A percentile compares a stretch with the other conserved stretches of the same genome.
phyloP scores from a whole-genome alignment of 2,888 invertebrate genomes.

The Digitonthophagus gazella region DNA sequence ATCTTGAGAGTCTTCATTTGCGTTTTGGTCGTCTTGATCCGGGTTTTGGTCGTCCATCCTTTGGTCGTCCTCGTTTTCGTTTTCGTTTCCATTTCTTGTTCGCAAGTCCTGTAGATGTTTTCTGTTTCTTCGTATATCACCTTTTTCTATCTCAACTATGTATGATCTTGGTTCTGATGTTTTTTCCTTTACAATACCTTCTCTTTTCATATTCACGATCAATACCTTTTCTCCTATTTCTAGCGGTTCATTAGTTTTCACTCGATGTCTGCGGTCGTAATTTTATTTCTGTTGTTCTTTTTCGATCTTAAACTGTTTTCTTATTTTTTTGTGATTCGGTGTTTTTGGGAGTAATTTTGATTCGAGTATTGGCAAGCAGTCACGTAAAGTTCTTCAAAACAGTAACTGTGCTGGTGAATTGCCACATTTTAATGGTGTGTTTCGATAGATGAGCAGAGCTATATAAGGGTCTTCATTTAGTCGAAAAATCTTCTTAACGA shows the following conservation, averaged over 20 bases:
- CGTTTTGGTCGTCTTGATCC: no score
- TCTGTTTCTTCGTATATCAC: background rate
- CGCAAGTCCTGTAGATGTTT: no score
- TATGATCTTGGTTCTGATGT: background rate
- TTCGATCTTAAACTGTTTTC: constrained; percentile 1
- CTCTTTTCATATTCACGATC: constrained; percentile 1
- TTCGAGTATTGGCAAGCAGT: no score
- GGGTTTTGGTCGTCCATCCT: no score
- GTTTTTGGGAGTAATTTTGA: background rate
- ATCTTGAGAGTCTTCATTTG: no score
- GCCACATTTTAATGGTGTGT: constrained; percentile 12
- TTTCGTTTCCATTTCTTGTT: no score
- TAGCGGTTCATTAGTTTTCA: background rate
- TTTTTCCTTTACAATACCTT: background rate
- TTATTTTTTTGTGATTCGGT: constrained; percentile 6
- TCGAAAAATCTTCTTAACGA: constrained; percentile 19
- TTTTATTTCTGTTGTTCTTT: constrained; percentile 1
- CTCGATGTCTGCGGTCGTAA: constrained; percentile 5
- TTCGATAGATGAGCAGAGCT: background rate
- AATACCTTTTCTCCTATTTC: background rate
- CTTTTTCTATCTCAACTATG: background rate
- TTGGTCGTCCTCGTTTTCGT: no score
- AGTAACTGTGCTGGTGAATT: constrained; percentile 10
- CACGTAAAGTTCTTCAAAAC: background rate
- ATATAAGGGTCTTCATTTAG: constrained; percentile 1